Evolutionary conservation across 2,888 invertebrate species (phyloP), one percentile per base, ranked within the genome.

Genomic region (Drosophila seclusa): DNA sequence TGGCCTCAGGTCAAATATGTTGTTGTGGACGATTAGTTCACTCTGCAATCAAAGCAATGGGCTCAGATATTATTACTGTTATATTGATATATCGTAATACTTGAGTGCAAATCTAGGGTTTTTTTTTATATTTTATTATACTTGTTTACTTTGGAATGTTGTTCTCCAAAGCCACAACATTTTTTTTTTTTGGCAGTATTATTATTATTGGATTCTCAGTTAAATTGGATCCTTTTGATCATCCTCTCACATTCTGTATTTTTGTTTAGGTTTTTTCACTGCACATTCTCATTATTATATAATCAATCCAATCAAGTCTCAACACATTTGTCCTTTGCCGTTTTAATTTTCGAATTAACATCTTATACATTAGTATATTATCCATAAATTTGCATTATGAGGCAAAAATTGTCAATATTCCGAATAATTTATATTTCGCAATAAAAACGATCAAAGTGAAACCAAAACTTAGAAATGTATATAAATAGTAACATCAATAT

Each of bases 381-480:
- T n/a, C n/a, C n/a, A n/a, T n/a, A n/a, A 68, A 76, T 83, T 72
- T 50, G 55, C 67, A 80, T 76, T 58, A 65, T 80, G 27, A 67
- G 58, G 68, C 48, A 10, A 63, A 53, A 29, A 54, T 16, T 32
- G 50, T 27, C 27, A 24, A 45, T 40, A 34, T 31, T n/a, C 11
- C 31, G 54, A 48, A 55, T 42, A 55, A 38, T 55, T 63, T 31
- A 60, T 29, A 60, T 52, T 38, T 18, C 38, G 27, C 57, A 48
- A 58, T 70, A 65, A 71, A 76, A 62, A 13, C 49, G 55, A 62
- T 52, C 48, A 21, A 40, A 48, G 45, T 59, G 62, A 77, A 60
- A 71, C 34, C 29, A 63, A 63, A 18, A 21, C 13, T 2, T 32
- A 32, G 38, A 11, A 58, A 4, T 36, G 36, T 7, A 18, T 18